These are phyloP conservation scores for Danio rerio DNA, from an alignment of 2,113 vertebrate species.

Conservation along the genomic window GRCz12tu NC_133191.1:43258501-43259000, in stretches of 20 bases:
- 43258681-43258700: too few relatives aligned
- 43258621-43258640: neutral
- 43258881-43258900: neutral
- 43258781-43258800: too few relatives aligned
- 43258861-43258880: neutral
- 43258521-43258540: neutral
- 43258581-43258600: neutral
- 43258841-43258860: too few relatives aligned
- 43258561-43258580: neutral
- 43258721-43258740: too few relatives aligned
- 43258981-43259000: neutral
- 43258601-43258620: neutral
- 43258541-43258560: neutral
- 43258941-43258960: neutral
- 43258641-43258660: too few relatives aligned
- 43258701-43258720: too few relatives aligned
- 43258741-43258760: too few relatives aligned
- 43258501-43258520: neutral
- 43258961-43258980: too few relatives aligned
- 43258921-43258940: neutral
- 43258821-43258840: too few relatives aligned
- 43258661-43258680: too few relatives aligned
- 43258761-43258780: too few relatives aligned
- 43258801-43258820: too few relatives aligned
- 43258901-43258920: neutral